A percentile compares a stretch with the other conserved stretches of the same genome.
phyloP scores from a whole-genome alignment of 2,113 vertebrate genomes.

The Xenus cinereus region DNA sequence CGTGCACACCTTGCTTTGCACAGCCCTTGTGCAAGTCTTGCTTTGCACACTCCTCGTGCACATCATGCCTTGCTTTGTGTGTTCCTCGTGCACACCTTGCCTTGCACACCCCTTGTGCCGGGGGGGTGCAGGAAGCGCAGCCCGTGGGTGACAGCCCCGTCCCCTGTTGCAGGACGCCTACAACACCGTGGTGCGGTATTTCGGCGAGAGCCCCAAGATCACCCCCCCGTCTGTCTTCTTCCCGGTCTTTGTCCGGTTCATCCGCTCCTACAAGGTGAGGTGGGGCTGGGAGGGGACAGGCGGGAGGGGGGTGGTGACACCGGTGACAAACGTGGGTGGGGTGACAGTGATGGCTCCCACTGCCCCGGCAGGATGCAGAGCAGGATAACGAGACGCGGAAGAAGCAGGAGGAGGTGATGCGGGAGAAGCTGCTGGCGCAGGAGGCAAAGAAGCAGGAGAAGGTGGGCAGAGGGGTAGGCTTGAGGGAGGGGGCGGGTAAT shows the following conservation, averaged over 20 bases:
- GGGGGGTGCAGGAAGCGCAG: not conserved
- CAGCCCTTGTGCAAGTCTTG: too few relatives aligned
- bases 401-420: constrained; percentile 91
- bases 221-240: constrained; percentile 95
- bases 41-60: not conserved
- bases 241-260: constrained; percentile 94
- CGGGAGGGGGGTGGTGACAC: not conserved
- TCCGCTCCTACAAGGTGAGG: constrained; percentile 93
- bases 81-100: accelerated
- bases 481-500: accelerated
- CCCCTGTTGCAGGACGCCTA: constrained; percentile 86
- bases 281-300: accelerated
- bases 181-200: constrained; percentile 91
- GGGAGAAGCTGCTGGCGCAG: constrained; percentile 93
- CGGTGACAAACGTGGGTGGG: accelerated
- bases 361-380: constrained; percentile 82
- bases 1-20: too few relatives aligned
- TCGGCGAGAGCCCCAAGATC: constrained; percentile 94
- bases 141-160: accelerated
- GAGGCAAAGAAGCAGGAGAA: constrained; percentile 90
- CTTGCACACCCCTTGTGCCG: not conserved
- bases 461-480: not conserved
- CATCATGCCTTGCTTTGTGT: too few relatives aligned
- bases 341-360: not conserved
- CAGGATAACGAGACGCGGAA: constrained; percentile 92